Conservation (phyloP, 1,140 invertebrate genomes). For the Batillaria attramentaria region DNA sequence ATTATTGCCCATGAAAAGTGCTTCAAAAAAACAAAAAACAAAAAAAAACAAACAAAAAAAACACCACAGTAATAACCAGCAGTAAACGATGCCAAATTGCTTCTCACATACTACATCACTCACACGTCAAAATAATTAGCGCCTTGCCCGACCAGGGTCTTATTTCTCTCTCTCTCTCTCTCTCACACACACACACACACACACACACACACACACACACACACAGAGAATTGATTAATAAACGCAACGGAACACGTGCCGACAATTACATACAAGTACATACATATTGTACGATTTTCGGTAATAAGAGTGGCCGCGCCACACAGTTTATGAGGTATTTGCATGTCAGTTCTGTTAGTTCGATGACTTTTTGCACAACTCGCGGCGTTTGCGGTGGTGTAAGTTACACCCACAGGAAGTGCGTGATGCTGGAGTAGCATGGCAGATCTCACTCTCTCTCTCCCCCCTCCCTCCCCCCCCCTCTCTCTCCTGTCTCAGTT, state of each 20-base stretch:
- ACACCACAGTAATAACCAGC: background rate
- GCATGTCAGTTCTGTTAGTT: background rate
- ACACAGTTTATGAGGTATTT: conserved; percentile 1
- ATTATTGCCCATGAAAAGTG: background rate
- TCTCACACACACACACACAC: background rate
- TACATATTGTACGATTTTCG: background rate
- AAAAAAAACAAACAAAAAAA: background rate
- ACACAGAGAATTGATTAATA: background rate
- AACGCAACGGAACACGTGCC: background rate
- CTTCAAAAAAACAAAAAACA: background rate
- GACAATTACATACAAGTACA: background rate
- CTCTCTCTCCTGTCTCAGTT: no score
- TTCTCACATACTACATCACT: background rate
- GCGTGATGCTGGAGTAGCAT: no score
- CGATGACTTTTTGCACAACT: background rate
- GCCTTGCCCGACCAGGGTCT: no score
- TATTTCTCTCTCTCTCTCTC: background rate
- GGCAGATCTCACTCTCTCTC: no score
- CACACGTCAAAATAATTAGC: no score
- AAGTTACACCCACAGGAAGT: no score
- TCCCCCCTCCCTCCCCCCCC: no score
- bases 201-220: background rate
- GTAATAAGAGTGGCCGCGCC: background rate
- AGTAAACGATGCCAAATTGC: background rate
- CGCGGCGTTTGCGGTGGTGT: no score